phyloP scores from a whole-genome alignment of 1,140 invertebrate species.

The Macrocentrus cingulum region DNA sequence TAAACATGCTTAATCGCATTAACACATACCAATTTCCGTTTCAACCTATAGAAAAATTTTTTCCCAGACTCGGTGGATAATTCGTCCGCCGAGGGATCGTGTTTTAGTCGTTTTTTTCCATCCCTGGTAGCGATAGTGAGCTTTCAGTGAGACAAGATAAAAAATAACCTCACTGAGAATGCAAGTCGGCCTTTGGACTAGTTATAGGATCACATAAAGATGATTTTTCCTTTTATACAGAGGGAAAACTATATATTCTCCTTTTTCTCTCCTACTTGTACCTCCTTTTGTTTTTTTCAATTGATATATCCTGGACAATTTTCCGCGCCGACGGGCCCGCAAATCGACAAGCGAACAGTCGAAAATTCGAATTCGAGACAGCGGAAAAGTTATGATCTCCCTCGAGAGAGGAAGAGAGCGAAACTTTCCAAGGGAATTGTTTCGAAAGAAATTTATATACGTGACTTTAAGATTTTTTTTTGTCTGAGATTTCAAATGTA shows the following conservation, averaged over 20 bases:
- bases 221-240: not conserved
- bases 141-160: no score
- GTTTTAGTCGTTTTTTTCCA: no score
- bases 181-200: no score
- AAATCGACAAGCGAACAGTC: constrained; percentile 20
- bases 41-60: no score
- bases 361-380: constrained; percentile 6
- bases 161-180: no score
- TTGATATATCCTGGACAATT: constrained; percentile 23
- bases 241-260: not conserved
- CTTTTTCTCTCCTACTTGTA: constrained; percentile 8
- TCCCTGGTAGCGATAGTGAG: no score
- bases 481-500: no score
- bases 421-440: not conserved
- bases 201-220: not conserved
- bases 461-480: no score
- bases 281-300: constrained; percentile 7
- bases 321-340: constrained; percentile 13
- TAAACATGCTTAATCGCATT: no score
- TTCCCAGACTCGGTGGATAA: no score
- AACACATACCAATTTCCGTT: no score
- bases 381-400: constrained; percentile 10
- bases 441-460: not conserved
- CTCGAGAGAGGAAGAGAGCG: not conserved
- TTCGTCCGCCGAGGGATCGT: no score